Base-by-base conservation (phyloP, 2,113 vertebrate genomes). In the Tachuris rubrigastra region DNA sequence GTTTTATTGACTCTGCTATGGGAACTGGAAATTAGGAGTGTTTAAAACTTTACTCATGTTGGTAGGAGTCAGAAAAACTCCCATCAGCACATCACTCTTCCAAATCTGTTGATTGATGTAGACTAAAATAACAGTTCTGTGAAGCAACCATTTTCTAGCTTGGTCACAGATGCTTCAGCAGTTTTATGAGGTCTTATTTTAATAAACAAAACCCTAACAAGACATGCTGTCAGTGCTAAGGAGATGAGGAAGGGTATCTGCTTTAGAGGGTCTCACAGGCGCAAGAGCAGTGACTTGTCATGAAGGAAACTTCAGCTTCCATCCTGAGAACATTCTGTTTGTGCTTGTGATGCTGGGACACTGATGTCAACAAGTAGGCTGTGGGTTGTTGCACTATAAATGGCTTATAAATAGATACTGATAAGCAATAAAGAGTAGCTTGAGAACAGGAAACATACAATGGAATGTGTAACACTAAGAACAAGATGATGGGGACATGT, bases 401-500 rank as follows among this genome's bases (percentile, higher is more conserved):
- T 24, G 11, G 2, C 20, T 17, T 77, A 49, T 35, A 49, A 77
- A 52, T 8, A 73, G 12, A 52, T 65, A 68, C 27, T 60, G 60
- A 37, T 41, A 90, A 31, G 10, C 23, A 83, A 59, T 41, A 60
- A 67, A 46, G 39, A 46, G 11, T 55, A 8, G 1, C 9, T 78
- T 65, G 33, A 25, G 39, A 69, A 41, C 6, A 79, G 41, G 60
- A 65, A 90, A 6, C 9, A 31, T 31, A 9, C 17, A 39, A 28
- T 28, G 35, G 31, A 92, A 33, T 47, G 31, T 60, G 17, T 25
- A 71, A 87, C 56, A 7, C 12, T 73, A 69, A 77, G 41, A 56
- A 33, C 4, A 53, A 14, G 18, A 37, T 56, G 9, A 55, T 67
- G 19, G 9, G 5, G 7, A 60, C 33, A 59, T 0, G 0, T 53